Evolutionary conservation across 35 echinoderm and acorn worm species (phyloP).

Genomic region (Anneissia japonica): DNA sequence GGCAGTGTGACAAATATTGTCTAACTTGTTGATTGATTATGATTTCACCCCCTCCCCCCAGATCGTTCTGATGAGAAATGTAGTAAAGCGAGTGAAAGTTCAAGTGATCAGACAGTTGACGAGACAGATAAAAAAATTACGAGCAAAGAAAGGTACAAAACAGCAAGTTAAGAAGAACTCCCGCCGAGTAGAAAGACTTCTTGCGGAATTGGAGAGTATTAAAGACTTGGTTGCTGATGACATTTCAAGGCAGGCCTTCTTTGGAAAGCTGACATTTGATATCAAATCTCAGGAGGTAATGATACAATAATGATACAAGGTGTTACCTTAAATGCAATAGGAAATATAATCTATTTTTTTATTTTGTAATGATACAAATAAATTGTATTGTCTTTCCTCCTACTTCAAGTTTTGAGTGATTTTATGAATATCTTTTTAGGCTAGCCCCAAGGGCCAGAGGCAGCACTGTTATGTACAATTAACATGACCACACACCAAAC

Average conservation of each 20-base stretch:
- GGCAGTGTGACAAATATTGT: no score
- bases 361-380: no score
- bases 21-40: no score
- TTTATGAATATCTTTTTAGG: no score
- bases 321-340: no score
- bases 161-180: constrained; percentile 42
- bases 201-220: constrained; percentile 51
- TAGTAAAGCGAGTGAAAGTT: neutral
- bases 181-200: constrained; percentile 23
- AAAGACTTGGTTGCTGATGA: constrained; percentile 42
- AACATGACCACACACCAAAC: no score
- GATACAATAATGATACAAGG: neutral
- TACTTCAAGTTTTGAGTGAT: no score
- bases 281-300: neutral
- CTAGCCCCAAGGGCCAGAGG: no score
- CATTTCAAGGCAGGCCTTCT: constrained; percentile 29
- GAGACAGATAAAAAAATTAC: neutral
- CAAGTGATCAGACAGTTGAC: neutral
- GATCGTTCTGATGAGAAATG: constrained; percentile 5
- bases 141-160: constrained; percentile 22
- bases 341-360: no score
- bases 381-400: no score
- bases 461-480: no score
- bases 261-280: neutral
- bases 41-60: neutral